These are phyloP conservation scores for Drosophila histrio DNA, from an alignment of 2,888 invertebrate species.

Conservation along the genomic window DNA sequence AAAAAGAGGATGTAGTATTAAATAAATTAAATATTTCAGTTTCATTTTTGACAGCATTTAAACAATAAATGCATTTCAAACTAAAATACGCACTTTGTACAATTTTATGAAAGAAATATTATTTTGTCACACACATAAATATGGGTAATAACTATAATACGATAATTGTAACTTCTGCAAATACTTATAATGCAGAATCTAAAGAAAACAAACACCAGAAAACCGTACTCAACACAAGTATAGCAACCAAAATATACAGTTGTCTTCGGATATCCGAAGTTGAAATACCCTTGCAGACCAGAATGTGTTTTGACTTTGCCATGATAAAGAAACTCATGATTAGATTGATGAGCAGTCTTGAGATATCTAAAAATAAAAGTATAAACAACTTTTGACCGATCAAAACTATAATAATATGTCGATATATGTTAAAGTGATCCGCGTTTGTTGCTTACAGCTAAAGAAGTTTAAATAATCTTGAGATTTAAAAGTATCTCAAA, in stretches of 20 bases:
- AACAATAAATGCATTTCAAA: constrained; percentile 37
- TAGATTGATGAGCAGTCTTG: not conserved
- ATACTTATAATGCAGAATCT: not conserved
- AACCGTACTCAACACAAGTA: not conserved
- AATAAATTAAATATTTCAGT: constrained; percentile 26
- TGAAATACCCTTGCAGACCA: constrained; percentile 1
- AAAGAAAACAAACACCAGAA: constrained; percentile 5
- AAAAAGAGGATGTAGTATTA: constrained; percentile 21
- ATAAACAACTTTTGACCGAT: too few species aligned
- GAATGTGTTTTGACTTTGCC: not conserved
- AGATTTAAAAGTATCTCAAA: not conserved
- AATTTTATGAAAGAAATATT: constrained; percentile 59
- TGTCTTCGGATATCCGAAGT: not conserved
- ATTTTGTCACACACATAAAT: constrained; percentile 48
- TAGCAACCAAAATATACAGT: not conserved
- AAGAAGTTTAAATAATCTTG: too few species aligned
- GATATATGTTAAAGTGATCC: too few species aligned
- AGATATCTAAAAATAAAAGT: too few species aligned
- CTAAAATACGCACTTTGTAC: constrained; percentile 72
- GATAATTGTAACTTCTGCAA: constrained; percentile 15
- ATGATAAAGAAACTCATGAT: too few species aligned
- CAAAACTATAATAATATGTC: too few species aligned
- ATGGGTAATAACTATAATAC: constrained; percentile 14
- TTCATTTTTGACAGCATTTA: constrained; percentile 48
- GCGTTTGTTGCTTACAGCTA: too few species aligned